Base-by-base conservation (phyloP, 2,888 invertebrate species). In the Cantharis rustica region DNA sequence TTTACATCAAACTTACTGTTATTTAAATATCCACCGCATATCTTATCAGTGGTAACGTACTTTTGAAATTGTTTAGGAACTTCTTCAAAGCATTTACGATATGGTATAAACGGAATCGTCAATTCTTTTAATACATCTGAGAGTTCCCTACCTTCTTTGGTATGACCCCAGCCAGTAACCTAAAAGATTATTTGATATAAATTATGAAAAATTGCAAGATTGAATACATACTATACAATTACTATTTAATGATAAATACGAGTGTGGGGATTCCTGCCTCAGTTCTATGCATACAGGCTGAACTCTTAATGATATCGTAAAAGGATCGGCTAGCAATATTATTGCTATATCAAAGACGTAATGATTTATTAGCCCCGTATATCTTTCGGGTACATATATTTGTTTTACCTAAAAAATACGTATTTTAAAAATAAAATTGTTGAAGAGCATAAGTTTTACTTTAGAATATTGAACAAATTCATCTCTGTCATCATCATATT, bases 291-390 rank as follows among this genome's bases (percentile, higher is more conserved):
- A 88, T 10, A 88, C 84, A 16, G 87, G 87, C 72, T 85, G 85
- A 10, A 88, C 85, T 9, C 85, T 82, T 62, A 80, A 78, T 1
- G 85, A 83, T 62, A 86, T 83, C n/a, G 72, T 77, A 64, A 88
- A 84, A 11, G 77, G 69, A 17, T 80, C 79, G 31, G 81, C 79
- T 15, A 87, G 74, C 11, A 85, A 78, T 10, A 88, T 47, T 9
- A 88, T 70, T 0, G 87, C 87, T 61, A 88, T 84, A 80, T 88
- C 88, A 10, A 79, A 79, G 10, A 72, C 69, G 70, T 82, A 87
- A 16, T 81, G 79, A 7, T 80, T 81, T 13, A 69, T 23, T 11
- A 71, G 77, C 16, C 84, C 86, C 66, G 69, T 78, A 71, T 85
- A 86, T 31, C 78, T 75, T 15, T 47, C 27, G 64, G 81, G 80